Evolutionary conservation across 2,113 vertebrate species (phyloP), one percentile per base, ranked within the genome.

Genomic region (Vulpes vulpes): DNA sequence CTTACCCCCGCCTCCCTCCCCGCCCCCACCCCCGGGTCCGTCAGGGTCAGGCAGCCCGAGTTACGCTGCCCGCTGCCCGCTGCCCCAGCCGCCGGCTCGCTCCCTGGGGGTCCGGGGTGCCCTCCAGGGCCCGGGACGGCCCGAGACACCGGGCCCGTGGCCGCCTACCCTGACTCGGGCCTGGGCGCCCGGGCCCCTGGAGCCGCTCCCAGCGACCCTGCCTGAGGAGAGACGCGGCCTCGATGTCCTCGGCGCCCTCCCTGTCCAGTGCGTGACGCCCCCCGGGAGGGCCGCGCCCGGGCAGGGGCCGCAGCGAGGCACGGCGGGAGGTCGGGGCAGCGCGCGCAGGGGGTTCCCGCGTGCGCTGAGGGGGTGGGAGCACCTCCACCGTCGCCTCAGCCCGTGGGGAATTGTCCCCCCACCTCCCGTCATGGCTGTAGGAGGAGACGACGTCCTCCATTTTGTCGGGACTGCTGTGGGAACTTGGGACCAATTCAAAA

Each of bases 361-460:
- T 22, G 30, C 38, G 25, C 73, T 4, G 80, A 30, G 49, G 60
- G 11, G 51, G 57, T 38, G 73, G 51, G 11, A 76, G 51, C 59
- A 11, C 91, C 38, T 91, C 73, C 91, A 79, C 83, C 95, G 17
- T 65, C 74, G 83, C 95, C 88, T 38, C 91, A 76, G 65, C 84
- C 62, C 94, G 71, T 96, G 96, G 85, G 97, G 91, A 97, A 80
- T 82, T 80, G 80, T 93, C 85, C 96, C 85, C 83, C 96, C 81
- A 95, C 92, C 32, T 53, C 98, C 90, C 84, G 98, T 93, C 93
- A 97, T 95, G 98, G 98, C 98, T 98, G 97, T 96, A 67, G 82
- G 92, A 96, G 95, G 97, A 98, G 98, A 98, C 96, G 97, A 84
- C 98, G 98, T 98, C 98, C 98, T 99, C 98, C 98, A 99, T 99